Conservation (phyloP, 2,113 vertebrate species). For the Strigops habroptila region DNA sequence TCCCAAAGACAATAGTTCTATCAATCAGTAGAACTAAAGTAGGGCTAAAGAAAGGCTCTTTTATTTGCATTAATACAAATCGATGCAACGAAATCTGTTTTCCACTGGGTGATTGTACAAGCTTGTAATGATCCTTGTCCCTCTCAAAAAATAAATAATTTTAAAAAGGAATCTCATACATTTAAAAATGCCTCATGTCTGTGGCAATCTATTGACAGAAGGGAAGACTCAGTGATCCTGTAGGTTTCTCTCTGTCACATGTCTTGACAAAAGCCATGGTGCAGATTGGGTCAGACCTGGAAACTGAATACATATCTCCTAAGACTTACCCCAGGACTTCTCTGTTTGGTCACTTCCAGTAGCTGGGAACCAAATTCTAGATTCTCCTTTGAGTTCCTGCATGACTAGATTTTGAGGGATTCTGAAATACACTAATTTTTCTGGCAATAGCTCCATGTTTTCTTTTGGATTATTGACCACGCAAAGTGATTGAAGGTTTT, state of each 20-base stretch:
- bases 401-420: background rate
- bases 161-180: accelerated
- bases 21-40: background rate
- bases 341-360: background rate
- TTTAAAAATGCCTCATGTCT: background rate
- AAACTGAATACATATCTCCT: background rate
- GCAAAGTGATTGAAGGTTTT: background rate
- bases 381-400: background rate
- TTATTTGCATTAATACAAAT: background rate
- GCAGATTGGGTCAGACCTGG: background rate
- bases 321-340: background rate
- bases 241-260: background rate
- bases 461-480: background rate
- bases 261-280: background rate
- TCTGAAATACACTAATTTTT: background rate
- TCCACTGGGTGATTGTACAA: background rate
- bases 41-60: background rate
- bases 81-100: background rate
- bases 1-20: background rate
- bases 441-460: background rate
- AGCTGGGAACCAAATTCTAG: background rate
- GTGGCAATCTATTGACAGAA: background rate
- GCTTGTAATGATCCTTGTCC: background rate
- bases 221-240: background rate
- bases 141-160: background rate